Evolutionary conservation across 2,797 vertebrate species (phyloP).

Genomic region (Orestias chungarensis): DNA sequence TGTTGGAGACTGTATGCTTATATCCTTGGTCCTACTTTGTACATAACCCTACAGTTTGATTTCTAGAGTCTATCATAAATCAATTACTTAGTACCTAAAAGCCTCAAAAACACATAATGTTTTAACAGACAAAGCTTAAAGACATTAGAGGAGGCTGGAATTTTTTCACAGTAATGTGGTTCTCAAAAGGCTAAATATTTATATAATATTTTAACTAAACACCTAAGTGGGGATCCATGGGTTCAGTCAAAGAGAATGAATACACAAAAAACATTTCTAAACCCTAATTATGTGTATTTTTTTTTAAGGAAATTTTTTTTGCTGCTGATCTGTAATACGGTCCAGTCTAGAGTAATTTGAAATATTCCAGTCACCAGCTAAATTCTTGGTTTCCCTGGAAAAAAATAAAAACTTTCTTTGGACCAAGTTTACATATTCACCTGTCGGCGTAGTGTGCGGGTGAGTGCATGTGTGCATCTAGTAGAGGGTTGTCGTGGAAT

Average conservation of each 20-base stretch:
- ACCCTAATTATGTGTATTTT: too few relatives aligned
- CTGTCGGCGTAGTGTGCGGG: slow-evolving; percentile 93
- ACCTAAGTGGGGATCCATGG: background rate
- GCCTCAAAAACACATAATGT: background rate
- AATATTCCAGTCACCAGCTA: background rate
- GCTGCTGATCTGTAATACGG: background rate
- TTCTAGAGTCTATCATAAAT: background rate
- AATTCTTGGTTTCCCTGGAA: background rate
- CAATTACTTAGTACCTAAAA: background rate
- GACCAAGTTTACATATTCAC: slow-evolving; percentile 62
- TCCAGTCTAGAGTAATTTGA: background rate
- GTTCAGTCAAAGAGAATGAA: background rate
- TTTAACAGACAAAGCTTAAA: background rate
- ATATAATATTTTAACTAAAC: background rate
- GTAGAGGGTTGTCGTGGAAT: slow-evolving; percentile 84
- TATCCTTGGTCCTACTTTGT: background rate
- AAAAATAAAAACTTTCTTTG: background rate
- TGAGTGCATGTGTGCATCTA: slow-evolving; percentile 82
- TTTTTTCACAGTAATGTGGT: background rate
- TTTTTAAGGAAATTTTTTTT: background rate
- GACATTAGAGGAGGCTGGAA: background rate
- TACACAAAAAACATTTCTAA: background rate
- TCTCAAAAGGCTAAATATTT: background rate
- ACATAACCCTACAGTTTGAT: too few relatives aligned
- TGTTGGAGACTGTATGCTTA: background rate